Evolutionary conservation across 2,113 vertebrate genomes (phyloP).

Genomic region (Orycteropus afer): DNA sequence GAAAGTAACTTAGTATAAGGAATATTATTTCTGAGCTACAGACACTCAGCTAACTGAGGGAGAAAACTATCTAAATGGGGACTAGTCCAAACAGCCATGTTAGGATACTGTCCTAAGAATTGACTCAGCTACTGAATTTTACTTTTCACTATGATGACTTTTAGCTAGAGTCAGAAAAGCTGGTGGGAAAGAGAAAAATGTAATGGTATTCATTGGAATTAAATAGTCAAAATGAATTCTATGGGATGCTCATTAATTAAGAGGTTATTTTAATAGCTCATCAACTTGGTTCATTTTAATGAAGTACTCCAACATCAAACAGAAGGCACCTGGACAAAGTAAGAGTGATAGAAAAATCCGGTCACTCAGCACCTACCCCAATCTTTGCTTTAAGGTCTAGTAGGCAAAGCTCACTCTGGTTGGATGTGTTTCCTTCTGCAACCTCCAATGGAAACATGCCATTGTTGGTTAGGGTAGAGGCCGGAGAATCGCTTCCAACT

Average conservation of each 20-base stretch:
- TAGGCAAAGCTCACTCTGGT: neutral
- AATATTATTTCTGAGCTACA: neutral
- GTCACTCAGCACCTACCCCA: neutral
- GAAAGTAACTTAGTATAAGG: neutral
- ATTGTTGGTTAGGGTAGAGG: too few relatives aligned
- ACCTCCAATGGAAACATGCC: neutral
- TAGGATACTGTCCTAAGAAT: neutral
- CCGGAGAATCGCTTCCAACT: too few relatives aligned
- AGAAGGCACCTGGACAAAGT: neutral
- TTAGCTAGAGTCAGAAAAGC: neutral
- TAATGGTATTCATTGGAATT: neutral
- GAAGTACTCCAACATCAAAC: neutral
- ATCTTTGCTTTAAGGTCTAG: neutral
- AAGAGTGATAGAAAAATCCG: neutral
- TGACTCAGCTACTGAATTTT: neutral
- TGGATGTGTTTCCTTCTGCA: neutral
- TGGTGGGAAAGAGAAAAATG: neutral
- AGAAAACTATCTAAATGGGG: neutral
- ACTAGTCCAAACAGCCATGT: neutral
- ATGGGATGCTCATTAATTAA: neutral
- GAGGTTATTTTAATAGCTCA: neutral
- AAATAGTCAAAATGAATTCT: conserved; percentile 15
- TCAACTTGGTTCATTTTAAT: neutral
- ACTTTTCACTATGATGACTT: neutral
- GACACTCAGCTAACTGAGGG: neutral